Evolutionary conservation across 2,888 invertebrate species (phyloP), one percentile per base, ranked within the genome.

Genomic region (Erannis defoliaria): DNA sequence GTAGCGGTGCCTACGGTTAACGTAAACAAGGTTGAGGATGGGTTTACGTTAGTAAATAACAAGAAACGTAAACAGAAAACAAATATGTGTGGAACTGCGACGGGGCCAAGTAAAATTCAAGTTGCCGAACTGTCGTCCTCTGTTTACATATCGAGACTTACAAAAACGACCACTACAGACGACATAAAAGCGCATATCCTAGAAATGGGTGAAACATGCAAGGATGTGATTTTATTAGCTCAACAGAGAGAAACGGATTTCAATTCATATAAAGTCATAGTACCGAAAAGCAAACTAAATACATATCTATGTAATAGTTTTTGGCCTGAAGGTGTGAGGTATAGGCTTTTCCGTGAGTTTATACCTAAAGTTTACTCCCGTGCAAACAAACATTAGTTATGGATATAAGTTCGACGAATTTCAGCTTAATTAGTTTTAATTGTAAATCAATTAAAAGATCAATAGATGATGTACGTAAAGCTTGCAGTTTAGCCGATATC

Each of bases 361-460:
- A 16, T 42, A 53, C 31, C 42, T 18, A 53, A 42, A 42, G 35
- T 33, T n/a, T n/a, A 9, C 19, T 3, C 9, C 21, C 43, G 42
- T 43, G 6, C 3, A 14, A 4, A 14, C 5, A 38, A 40, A 38
- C 18, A 51, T 2, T 31, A 29, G 19, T 29, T 40, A 53, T 53
- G 40, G 53, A 42, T 42, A 16, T 31, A 42, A 14, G 19, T 31
- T 31, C 1, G 21, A 55, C 19, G 6, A 29, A 0, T 50, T 57
- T 38, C 45, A 18, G n/a, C 0, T 19, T 43, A 48, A 48, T 45
- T 6, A 38, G 51, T 33, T 63, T 63, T 63, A 58, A 63, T 42
- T 62, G 58, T 29, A 63, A 56, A 19, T 57, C 57, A 3, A 43
- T 57, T 40, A 54, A 57, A 38, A 40, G 62, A 12, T 57, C 62